A percentile compares a stretch with the other conserved stretches of the same genome.
Evolutionary conservation across 2,888 invertebrate species (phyloP).

Genomic region (Leucophenga montana): DNA sequence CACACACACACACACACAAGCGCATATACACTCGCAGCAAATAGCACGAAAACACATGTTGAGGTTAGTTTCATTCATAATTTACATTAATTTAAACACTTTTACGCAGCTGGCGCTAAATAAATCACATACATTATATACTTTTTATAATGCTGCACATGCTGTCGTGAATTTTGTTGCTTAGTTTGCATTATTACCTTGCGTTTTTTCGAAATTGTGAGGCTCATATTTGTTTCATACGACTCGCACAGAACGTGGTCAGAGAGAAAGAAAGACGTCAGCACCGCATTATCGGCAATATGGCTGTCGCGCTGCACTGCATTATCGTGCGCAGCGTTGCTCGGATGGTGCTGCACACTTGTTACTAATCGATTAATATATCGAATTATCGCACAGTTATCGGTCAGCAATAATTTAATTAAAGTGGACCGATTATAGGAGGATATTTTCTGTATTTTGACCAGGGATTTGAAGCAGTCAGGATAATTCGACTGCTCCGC

Average conservation of each 20-base stretch:
- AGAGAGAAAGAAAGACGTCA: conserved; percentile 69
- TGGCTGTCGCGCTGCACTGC: conserved; percentile 53
- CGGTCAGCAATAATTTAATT: too few species aligned
- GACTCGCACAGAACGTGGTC: conserved; percentile 73
- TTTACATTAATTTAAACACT: conserved; percentile 35
- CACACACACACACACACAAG: conserved; percentile 23
- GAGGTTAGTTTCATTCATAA: conserved; percentile 53
- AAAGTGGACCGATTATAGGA: too few species aligned
- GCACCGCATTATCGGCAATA: conserved; percentile 63
- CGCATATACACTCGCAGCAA: conserved; percentile 41
- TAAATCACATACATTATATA: conserved; percentile 27
- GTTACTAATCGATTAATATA: too few species aligned
- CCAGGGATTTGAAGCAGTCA: too few species aligned
- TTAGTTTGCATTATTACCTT: conserved; percentile 68
- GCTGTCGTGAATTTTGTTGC: conserved; percentile 17
- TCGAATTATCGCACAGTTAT: too few species aligned
- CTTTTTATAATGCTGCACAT: neutral
- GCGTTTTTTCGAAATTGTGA: conserved; percentile 74
- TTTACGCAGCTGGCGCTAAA: conserved; percentile 31
- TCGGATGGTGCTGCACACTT: neutral
- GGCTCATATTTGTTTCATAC: conserved; percentile 71
- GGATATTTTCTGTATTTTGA: too few species aligned
- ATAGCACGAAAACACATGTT: conserved; percentile 36
- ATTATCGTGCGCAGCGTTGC: conserved; percentile 36
- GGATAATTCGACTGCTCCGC: too few species aligned